Evolutionary conservation across 2,113 vertebrate species (phyloP), one percentile per base, ranked within the genome.

Genomic region (Misgurnus mizolepis): DNA sequence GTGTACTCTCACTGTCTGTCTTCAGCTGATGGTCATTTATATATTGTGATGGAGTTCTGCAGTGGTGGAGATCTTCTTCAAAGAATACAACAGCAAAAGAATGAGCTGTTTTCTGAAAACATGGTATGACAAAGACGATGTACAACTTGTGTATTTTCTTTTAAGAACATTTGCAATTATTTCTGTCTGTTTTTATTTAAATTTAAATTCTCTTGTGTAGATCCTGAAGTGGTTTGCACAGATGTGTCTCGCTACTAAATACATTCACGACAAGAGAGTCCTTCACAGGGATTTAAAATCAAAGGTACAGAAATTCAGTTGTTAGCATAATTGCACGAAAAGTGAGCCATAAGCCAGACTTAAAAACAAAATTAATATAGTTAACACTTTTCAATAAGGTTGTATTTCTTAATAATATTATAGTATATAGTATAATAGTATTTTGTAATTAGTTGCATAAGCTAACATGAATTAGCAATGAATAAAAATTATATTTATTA

Each of bases 31-130:
- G 92, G 92, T 86, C 92, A 96, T 84, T 81, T 98, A 76, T 95
- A 94, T 83, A 96, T 97, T 81, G 94, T 96, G 55, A 98, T 97
- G 96, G 96, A 98, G 84, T 97, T 94, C 86, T 98, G 96, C 90
- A 91, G 95, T 0, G 94, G 92, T 80, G 96, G 96, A 82, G 96
- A 98, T 86, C 91, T 98, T 39, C 92, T 96, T 82, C 94, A 95
- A 60, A 96, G 90, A 91, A 96, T 98, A 74, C 94, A 85, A 81
- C 87, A 87, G 2, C 96, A 95, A 84, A 94, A 93, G 86, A 90
- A 90, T 39, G 87, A 81, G 11, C 89, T 94, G 12, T 95, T 98
- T 84, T 83, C 93, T 17, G 91, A 95, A 83, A 93, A 95, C 66
- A 87, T 2, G 86, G 96, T 98, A 93, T 88, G 92, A 27, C 40